Percentiles rank a stretch among this genome's conserved stretches.
phyloP scores from a whole-genome alignment of 2,888 invertebrate species.

The Lithophane leautieri region DNA sequence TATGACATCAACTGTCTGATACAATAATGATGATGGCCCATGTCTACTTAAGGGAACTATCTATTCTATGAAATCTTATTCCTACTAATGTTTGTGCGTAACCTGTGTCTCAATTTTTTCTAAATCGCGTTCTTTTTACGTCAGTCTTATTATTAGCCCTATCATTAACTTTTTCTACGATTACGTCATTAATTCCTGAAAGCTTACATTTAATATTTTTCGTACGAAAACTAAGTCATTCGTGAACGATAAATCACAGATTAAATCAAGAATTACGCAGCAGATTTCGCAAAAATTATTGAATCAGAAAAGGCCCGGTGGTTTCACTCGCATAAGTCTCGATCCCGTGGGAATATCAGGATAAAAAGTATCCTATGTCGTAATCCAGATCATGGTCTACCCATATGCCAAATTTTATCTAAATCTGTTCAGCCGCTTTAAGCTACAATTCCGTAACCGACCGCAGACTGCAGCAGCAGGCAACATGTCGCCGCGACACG shows the following conservation, averaged over 20 bases:
- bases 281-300: constrained; percentile 42
- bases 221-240: constrained; percentile 25
- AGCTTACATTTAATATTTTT: constrained; percentile 7
- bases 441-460: too few species aligned
- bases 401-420: too few species aligned
- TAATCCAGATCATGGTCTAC: too few species aligned
- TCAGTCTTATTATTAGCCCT: not conserved
- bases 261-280: constrained; percentile 24
- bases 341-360: too few species aligned
- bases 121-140: not conserved
- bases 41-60: not conserved
- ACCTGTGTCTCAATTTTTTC: not conserved
- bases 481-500: too few species aligned
- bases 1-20: constrained; percentile 8
- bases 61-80: not conserved
- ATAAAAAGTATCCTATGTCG: too few species aligned
- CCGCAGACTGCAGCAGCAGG: too few species aligned
- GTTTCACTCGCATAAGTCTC: too few species aligned
- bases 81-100: not conserved
- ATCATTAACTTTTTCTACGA: not conserved
- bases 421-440: too few species aligned
- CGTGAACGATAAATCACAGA: constrained; percentile 39
- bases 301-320: constrained; percentile 38
- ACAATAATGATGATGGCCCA: constrained; percentile 8
- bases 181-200: constrained; percentile 8